These are phyloP conservation scores for Prosopocoilus inquinatus DNA, from an alignment of 2,888 invertebrate species.

Conservation along the genomic window DNA sequence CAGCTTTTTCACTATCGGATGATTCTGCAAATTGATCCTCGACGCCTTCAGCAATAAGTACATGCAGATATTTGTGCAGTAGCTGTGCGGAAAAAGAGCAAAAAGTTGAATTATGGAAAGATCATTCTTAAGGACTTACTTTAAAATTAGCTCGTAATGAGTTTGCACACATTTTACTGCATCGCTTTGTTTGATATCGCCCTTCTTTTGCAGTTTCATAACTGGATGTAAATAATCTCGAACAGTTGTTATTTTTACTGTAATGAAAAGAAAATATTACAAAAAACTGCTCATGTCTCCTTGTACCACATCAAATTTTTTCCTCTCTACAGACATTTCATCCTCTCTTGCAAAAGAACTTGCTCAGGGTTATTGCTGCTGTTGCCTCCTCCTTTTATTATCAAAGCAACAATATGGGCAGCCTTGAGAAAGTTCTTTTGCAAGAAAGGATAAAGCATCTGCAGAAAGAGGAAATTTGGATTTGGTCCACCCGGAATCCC, in stretches of 20 bases:
- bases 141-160: constrained; percentile 46
- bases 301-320: too few species aligned
- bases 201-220: constrained; percentile 60
- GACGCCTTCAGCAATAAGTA: constrained; percentile 82
- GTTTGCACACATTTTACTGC: constrained; percentile 70
- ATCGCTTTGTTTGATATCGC: constrained; percentile 62
- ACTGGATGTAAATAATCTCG: constrained; percentile 68
- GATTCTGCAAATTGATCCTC: constrained; percentile 68
- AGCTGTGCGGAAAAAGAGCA: too few species aligned
- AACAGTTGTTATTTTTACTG: constrained; percentile 58
- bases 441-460: neutral
- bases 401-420: too few species aligned
- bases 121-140: constrained; percentile 45
- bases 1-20: constrained; percentile 86
- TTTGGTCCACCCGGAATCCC: neutral
- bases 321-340: too few species aligned
- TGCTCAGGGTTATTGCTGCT: too few species aligned
- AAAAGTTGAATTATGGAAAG: constrained; percentile 11
- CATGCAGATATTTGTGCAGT: constrained; percentile 82
- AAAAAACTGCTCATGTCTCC: too few species aligned
- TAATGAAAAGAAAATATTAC: too few species aligned
- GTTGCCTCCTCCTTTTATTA: too few species aligned
- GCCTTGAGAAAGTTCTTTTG: too few species aligned
- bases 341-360: too few species aligned
- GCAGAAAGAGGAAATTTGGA: neutral